These are phyloP conservation scores for Hyaena hyaena DNA, from an alignment of 2,113 vertebrate genomes.

Conservation along the genomic window DNA sequence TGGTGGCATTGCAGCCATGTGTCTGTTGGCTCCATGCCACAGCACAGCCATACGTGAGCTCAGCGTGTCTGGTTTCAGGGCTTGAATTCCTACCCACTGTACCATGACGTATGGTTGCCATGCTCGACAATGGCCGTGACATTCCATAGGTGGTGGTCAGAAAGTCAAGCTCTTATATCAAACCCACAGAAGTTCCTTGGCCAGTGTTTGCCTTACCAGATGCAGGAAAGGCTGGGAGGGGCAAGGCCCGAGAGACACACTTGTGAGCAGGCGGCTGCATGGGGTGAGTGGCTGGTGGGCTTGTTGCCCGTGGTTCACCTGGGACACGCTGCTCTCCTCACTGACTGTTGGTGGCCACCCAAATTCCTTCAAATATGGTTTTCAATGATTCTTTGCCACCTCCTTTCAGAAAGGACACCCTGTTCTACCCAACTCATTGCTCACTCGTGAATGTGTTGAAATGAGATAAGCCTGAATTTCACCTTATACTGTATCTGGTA, in stretches of 20 bases:
- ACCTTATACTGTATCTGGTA: no score
- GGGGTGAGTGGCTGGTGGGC: rapidly evolving
- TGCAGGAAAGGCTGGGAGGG: background rate
- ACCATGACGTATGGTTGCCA: no score
- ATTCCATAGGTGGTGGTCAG: background rate
- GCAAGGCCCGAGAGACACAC: no score
- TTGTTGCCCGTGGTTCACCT: background rate
- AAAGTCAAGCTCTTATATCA: background rate
- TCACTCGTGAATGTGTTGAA: background rate
- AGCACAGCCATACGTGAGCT: background rate
- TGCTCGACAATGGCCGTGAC: no score
- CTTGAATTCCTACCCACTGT: background rate
- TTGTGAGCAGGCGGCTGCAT: rapidly evolving
- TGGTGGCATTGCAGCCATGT: rapidly evolving
- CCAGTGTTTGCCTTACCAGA: background rate
- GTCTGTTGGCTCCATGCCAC: background rate
- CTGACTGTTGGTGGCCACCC: rapidly evolving
- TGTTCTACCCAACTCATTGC: background rate
- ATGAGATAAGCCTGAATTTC: background rate
- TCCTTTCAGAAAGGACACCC: background rate
- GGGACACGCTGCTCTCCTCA: background rate
- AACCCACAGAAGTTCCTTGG: rapidly evolving
- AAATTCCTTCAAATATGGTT: background rate
- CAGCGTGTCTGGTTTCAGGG: background rate
- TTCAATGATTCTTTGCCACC: background rate